These are phyloP conservation scores for Notolabrus celidotus DNA, from an alignment of 2,797 vertebrate genomes.

Conservation along the genomic window DNA sequence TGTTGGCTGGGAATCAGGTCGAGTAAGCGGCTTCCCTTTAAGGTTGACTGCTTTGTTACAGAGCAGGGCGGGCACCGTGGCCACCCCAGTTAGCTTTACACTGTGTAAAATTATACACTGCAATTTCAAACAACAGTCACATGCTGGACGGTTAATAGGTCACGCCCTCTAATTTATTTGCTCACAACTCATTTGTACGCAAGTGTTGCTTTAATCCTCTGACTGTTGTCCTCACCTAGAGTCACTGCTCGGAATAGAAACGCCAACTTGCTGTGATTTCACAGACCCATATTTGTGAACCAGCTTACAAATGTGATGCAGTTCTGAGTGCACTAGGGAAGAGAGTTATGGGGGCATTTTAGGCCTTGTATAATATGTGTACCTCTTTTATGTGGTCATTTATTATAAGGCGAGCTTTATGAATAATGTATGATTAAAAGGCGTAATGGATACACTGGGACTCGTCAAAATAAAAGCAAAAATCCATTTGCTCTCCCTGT, in stretches of 20 bases:
- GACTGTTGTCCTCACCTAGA: conserved; percentile 33
- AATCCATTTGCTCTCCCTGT: conserved; percentile 85
- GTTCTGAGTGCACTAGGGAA: conserved; percentile 58
- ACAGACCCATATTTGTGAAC: conserved; percentile 66
- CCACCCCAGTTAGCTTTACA: conserved; percentile 58
- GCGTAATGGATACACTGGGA: conserved; percentile 85
- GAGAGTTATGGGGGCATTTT: conserved; percentile 76
- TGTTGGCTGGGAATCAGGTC: conserved; percentile 72
- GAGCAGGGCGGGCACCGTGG: conserved; percentile 42
- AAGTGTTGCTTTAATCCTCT: conserved; percentile 52
- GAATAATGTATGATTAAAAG: conserved; percentile 87
- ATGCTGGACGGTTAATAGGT: conserved; percentile 48
- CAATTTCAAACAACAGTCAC: conserved; percentile 35
- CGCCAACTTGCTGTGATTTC: conserved; percentile 48
- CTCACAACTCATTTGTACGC: conserved; percentile 47
- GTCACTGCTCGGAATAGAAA: conserved; percentile 50
- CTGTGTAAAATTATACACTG: conserved; percentile 8
- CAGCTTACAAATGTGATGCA: conserved; percentile 63
- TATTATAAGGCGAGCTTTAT: conserved; percentile 80
- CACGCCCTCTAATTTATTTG: conserved; percentile 62
- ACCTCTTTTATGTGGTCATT: conserved; percentile 83
- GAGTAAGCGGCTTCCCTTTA: conserved; percentile 60
- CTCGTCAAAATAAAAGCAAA: conserved; percentile 86
- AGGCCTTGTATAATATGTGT: conserved; percentile 80
- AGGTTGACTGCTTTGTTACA: conserved; percentile 75